phyloP scores from a whole-genome alignment of 2,797 vertebrate genomes.

The Sebastes vulpes region DNA sequence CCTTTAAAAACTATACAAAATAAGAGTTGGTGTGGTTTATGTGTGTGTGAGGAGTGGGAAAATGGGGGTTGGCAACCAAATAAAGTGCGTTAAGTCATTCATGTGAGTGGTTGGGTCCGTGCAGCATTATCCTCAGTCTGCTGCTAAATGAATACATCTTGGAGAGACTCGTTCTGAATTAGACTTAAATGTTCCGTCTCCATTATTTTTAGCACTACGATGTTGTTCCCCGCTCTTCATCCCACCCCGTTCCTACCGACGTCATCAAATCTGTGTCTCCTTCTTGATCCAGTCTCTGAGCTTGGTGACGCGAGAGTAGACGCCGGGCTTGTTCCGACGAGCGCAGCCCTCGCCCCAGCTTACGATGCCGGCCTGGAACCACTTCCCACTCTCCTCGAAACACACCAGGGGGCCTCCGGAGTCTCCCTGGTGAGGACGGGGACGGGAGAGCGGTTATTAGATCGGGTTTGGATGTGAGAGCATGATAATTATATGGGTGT shows the following conservation, averaged over 20 bases:
- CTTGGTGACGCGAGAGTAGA: slow-evolving; percentile 85
- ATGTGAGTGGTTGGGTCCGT: slow-evolving; percentile 31
- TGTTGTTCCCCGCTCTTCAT: slow-evolving; percentile 9
- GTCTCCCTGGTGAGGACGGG: slow-evolving; percentile 80
- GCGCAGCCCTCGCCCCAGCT: slow-evolving; percentile 90
- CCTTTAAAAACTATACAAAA: slow-evolving; percentile 21
- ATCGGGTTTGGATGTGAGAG: slow-evolving; percentile 29
- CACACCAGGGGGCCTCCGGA: slow-evolving; percentile 87
- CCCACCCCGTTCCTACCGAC: not conserved
- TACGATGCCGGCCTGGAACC: slow-evolving; percentile 89
- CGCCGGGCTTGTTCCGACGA: slow-evolving; percentile 85
- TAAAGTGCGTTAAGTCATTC: slow-evolving; percentile 60
- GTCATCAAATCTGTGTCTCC: slow-evolving; percentile 69
- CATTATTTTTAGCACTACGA: slow-evolving; percentile 22
- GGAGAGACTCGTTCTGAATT: slow-evolving; percentile 33
- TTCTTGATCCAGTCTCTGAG: slow-evolving; percentile 82
- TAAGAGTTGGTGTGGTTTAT: not conserved
- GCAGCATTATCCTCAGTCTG: slow-evolving; percentile 22
- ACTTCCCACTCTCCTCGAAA: slow-evolving; percentile 84
- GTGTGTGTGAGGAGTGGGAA: not conserved
- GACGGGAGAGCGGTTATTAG: slow-evolving; percentile 21
- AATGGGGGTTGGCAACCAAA: slow-evolving; percentile 6
- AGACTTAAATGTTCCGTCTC: slow-evolving; percentile 54
- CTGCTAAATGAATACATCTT: slow-evolving; percentile 29
- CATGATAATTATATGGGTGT: slow-evolving; percentile 27